phyloP scores from a whole-genome alignment of 2,888 invertebrate species.

The Nomada hirtipes region DNA sequence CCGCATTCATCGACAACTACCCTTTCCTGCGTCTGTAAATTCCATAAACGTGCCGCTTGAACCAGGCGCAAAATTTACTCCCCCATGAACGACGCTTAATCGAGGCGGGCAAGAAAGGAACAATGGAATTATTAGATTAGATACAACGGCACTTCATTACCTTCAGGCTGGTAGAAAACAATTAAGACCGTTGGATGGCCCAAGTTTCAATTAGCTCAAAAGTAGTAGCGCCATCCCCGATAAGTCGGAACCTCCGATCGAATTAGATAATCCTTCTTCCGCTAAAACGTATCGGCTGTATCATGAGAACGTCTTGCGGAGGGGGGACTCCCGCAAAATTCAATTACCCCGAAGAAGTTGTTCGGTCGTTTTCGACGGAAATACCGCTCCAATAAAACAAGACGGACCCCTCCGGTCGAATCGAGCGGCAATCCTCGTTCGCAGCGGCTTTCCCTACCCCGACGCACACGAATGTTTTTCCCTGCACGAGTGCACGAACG shows the following conservation, averaged over 20 bases:
- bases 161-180: neutral
- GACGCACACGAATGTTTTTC: neutral
- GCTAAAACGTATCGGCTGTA: slow-evolving; percentile 1
- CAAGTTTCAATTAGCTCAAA: neutral
- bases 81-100: too few relatives aligned
- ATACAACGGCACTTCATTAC: neutral
- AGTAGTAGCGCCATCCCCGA: neutral
- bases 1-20: slow-evolving; percentile 22
- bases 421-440: neutral
- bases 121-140: too few relatives aligned
- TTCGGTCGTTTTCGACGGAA: neutral
- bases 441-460: neutral
- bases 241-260: neutral
- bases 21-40: slow-evolving; percentile 11
- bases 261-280: slow-evolving; percentile 17
- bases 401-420: neutral
- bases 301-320: neutral
- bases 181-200: neutral
- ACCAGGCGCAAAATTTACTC: slow-evolving; percentile 8
- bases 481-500: neutral
- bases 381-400: neutral
- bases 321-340: slow-evolving; percentile 1
- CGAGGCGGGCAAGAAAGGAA: too few relatives aligned
- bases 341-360: slow-evolving; percentile 12
- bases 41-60: slow-evolving; percentile 31